phyloP scores from a whole-genome alignment of 2,113 vertebrate species.

The Gasterosteus aculeatus region DNA sequence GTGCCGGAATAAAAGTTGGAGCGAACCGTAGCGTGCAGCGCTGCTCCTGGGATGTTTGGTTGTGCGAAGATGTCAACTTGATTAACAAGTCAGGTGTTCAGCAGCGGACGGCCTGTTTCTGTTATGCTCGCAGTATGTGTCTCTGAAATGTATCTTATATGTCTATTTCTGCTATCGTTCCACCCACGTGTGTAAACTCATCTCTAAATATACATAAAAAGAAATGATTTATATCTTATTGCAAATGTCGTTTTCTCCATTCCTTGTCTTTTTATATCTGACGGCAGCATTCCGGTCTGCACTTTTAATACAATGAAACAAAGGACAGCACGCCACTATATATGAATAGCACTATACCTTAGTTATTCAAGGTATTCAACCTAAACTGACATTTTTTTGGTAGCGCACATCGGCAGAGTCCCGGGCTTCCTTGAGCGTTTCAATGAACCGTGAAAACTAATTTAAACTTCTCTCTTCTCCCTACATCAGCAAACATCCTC shows the following conservation, averaged over 20 bases:
- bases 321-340: neutral
- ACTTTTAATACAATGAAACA: slow-evolving; percentile 1
- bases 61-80: slow-evolving; percentile 24
- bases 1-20: slow-evolving; percentile 4
- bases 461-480: slow-evolving; percentile 26
- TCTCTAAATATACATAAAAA: neutral
- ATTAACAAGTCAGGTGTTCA: slow-evolving; percentile 28
- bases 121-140: slow-evolving; percentile 14
- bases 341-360: neutral
- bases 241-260: neutral
- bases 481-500: slow-evolving; percentile 26
- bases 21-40: slow-evolving; percentile 7
- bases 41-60: slow-evolving; percentile 28
- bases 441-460: slow-evolving; percentile 32
- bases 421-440: slow-evolving; percentile 14
- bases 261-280: neutral
- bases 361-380: neutral
- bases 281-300: neutral
- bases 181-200: neutral
- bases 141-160: slow-evolving; percentile 18
- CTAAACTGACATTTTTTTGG: slow-evolving; percentile 1
- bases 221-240: neutral
- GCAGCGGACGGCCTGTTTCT: slow-evolving; percentile 1
- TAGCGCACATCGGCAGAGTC: neutral
- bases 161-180: slow-evolving; percentile 4